Conservation (phyloP, 1,140 invertebrate genomes). For the Eueides isabella region DNA sequence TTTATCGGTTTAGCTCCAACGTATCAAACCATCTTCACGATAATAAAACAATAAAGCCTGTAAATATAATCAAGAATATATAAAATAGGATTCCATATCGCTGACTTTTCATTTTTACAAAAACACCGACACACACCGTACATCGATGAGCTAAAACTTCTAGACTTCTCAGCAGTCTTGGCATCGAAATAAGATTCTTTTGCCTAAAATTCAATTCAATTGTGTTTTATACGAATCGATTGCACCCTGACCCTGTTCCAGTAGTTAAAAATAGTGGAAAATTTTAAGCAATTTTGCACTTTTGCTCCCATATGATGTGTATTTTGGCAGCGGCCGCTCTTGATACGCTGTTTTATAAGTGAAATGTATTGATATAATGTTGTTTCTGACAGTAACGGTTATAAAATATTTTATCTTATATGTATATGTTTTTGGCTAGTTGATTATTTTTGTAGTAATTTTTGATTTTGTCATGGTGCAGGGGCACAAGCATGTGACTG, state of each 20-base stretch:
- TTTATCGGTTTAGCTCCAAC: too few relatives aligned
- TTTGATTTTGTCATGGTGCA: not conserved
- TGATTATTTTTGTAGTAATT: not conserved
- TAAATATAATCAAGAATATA: too few relatives aligned
- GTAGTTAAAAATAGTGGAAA: not conserved
- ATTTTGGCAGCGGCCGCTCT: not conserved
- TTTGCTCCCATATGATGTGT: conserved; percentile 3
- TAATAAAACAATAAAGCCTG: too few relatives aligned
- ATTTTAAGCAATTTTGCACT: conserved; percentile 3
- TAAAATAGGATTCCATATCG: not conserved
- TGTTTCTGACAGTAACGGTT: not conserved
- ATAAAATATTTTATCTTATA: not conserved
- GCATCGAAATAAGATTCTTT: conserved; percentile 5
- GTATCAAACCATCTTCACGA: too few relatives aligned
- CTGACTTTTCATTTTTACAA: not conserved
- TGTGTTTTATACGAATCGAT: not conserved
- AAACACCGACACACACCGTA: not conserved
- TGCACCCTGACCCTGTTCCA: conserved; percentile 4
- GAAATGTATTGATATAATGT: not conserved
- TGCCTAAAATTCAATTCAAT: conserved; percentile 3
- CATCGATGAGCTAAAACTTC: not conserved
- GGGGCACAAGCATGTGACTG: too few relatives aligned
- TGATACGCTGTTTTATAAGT: not conserved
- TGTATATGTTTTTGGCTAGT: not conserved
- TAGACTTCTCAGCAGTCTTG: not conserved